Evolutionary conservation across 2,888 invertebrate species (phyloP).

Genomic region (Teleogryllus oceanicus): DNA sequence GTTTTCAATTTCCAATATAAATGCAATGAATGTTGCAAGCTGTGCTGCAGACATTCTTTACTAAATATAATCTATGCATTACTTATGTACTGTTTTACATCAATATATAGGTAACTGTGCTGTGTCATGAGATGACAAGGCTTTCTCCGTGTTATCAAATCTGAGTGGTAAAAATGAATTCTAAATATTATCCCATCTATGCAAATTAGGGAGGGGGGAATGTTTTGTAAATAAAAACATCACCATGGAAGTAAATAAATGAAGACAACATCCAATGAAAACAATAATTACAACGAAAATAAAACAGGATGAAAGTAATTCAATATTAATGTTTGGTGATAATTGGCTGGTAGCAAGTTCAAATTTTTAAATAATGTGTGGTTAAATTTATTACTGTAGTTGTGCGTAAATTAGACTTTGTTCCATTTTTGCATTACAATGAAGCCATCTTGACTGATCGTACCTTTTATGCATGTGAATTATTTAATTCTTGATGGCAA

Average conservation of each 20-base stretch:
- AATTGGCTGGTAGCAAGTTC: not conserved
- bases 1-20: not conserved
- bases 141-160: not conserved
- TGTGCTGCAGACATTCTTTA: not conserved
- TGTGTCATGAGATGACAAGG: not conserved
- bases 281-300: constrained; percentile 7
- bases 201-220: not conserved
- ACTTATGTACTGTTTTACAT: not conserved
- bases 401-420: no score
- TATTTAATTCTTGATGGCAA: no score
- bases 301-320: not conserved
- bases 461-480: no score
- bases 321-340: not conserved
- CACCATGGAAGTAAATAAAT: no score
- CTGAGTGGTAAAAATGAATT: constrained; percentile 1
- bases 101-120: not conserved
- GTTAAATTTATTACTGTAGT: no score
- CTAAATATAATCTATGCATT: constrained; percentile 2
- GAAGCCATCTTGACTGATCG: no score
- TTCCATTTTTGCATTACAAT: no score
- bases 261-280: no score
- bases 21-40: constrained; percentile 5
- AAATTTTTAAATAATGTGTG: constrained; percentile 6
- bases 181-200: not conserved
- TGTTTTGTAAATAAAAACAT: not conserved